Percentiles rank a stretch among this genome's conserved stretches.
phyloP scores from a whole-genome alignment of 2,888 invertebrate genomes.

The Hipparchia sbordonii region DNA sequence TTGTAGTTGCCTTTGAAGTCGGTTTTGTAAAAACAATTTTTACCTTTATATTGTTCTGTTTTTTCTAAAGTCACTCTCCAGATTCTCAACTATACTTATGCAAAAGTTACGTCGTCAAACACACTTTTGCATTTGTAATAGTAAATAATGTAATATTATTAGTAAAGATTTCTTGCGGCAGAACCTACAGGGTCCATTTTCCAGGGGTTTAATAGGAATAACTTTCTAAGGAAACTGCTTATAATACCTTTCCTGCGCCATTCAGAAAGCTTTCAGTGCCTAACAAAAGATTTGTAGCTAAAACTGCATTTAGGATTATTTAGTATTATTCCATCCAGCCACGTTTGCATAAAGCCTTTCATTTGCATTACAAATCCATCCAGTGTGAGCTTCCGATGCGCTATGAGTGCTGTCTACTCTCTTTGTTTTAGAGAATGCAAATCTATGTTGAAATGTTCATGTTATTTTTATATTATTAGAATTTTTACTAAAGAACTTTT shows the following conservation, averaged over 20 bases:
- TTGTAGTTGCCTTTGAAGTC: too few relatives aligned
- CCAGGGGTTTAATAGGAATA: not conserved
- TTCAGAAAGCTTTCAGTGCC: too few relatives aligned
- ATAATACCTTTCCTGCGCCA: not conserved
- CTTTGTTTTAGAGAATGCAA: constrained; percentile 8
- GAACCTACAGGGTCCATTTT: too few relatives aligned
- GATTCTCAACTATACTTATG: too few relatives aligned
- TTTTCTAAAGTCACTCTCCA: too few relatives aligned
- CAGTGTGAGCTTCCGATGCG: constrained; percentile 1
- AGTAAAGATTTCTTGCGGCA: too few relatives aligned
- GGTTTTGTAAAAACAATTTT: too few relatives aligned
- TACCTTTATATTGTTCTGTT: too few relatives aligned
- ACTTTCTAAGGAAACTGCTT: not conserved
- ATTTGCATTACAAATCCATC: constrained; percentile 22
- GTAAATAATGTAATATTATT: too few relatives aligned
- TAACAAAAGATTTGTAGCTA: too few relatives aligned
- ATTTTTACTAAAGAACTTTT: not conserved
- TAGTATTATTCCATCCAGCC: constrained; percentile 11
- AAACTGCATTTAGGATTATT: constrained; percentile 1
- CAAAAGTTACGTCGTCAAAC: too few relatives aligned
- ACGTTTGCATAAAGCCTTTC: constrained; percentile 23
- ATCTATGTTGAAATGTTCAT: not conserved
- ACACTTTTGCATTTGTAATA: too few relatives aligned
- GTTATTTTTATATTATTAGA: not conserved
- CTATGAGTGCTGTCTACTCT: not conserved